Percentiles rank a stretch among this genome's conserved stretches.
Evolutionary conservation across 2,113 vertebrate genomes (phyloP).

Genomic region (Isurus oxyrinchus): DNA sequence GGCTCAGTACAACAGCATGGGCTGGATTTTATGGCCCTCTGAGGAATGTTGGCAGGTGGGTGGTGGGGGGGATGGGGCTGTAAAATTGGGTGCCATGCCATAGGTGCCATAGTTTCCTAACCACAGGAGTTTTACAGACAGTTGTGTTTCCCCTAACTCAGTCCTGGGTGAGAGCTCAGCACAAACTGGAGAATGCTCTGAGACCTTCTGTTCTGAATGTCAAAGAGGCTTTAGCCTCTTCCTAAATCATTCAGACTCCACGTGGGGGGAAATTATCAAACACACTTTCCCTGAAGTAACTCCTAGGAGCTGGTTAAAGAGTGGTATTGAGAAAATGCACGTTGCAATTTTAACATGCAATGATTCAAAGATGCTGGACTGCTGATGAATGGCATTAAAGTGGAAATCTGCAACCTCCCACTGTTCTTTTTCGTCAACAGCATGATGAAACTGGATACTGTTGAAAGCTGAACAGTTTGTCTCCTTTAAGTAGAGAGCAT

Average conservation of each 20-base stretch:
- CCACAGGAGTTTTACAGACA: not conserved
- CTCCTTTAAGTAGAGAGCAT: not conserved
- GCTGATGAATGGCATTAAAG: not conserved
- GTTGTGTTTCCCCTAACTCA: not conserved
- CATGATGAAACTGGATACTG: not conserved
- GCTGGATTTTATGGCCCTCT: too few species aligned
- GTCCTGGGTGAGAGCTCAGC: not conserved
- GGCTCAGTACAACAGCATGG: not conserved
- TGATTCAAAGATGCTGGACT: not conserved
- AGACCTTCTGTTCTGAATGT: not conserved
- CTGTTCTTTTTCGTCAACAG: not conserved
- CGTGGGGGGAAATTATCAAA: not conserved
- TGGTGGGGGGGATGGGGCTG: too few species aligned
- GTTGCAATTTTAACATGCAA: not conserved
- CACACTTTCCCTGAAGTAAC: too few species aligned
- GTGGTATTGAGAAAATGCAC: not conserved
- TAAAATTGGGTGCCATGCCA: too few species aligned
- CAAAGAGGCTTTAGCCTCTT: not conserved
- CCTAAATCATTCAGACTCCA: not conserved
- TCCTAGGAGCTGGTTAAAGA: not conserved
- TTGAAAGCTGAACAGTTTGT: not conserved
- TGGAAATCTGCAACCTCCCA: not conserved
- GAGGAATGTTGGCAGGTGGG: too few species aligned
- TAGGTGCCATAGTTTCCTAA: not conserved
- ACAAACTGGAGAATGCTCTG: not conserved